Conservation (phyloP, 1,140 invertebrate genomes). For the Pseudomyrmex sp. region DNA sequence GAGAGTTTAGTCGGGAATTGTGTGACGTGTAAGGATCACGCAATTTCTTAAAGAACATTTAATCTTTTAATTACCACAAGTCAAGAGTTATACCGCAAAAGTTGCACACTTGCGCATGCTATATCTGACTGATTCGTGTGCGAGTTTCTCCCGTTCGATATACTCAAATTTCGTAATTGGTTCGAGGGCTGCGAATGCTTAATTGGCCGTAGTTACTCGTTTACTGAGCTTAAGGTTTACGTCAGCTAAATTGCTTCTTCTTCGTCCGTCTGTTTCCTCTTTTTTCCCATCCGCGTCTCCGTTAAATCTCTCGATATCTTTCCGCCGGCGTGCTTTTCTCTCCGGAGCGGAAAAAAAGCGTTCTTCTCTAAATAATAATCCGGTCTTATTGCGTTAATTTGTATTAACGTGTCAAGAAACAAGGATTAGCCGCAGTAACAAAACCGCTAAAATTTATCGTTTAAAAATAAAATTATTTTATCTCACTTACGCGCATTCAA, state of each 20-base stretch:
- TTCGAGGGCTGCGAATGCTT: slow-evolving; percentile 48
- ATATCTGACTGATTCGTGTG: background rate
- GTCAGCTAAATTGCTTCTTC: slow-evolving; percentile 26
- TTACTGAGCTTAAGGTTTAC: background rate
- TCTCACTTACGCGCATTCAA: background rate
- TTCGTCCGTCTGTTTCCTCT: background rate
- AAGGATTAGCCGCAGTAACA: background rate
- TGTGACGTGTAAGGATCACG: slow-evolving; percentile 10
- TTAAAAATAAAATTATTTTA: slow-evolving; percentile 50
- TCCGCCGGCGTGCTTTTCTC: background rate
- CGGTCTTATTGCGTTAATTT: slow-evolving; percentile 48
- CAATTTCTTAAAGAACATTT: slow-evolving; percentile 2
- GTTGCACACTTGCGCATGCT: background rate
- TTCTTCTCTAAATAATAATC: slow-evolving; percentile 28
- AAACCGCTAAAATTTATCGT: slow-evolving; percentile 13
- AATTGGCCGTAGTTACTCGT: slow-evolving; percentile 49
- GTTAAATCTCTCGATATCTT: slow-evolving; percentile 43
- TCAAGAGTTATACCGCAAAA: background rate
- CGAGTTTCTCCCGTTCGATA: background rate
- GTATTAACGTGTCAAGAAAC: slow-evolving; percentile 2
- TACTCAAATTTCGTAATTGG: slow-evolving; percentile 51
- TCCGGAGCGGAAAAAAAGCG: background rate
- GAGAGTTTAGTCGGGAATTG: background rate
- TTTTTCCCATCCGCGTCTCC: background rate
- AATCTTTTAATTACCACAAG: background rate